phyloP scores from a whole-genome alignment of 2,888 invertebrate genomes.

The Brachyopa scutellaris region DNA sequence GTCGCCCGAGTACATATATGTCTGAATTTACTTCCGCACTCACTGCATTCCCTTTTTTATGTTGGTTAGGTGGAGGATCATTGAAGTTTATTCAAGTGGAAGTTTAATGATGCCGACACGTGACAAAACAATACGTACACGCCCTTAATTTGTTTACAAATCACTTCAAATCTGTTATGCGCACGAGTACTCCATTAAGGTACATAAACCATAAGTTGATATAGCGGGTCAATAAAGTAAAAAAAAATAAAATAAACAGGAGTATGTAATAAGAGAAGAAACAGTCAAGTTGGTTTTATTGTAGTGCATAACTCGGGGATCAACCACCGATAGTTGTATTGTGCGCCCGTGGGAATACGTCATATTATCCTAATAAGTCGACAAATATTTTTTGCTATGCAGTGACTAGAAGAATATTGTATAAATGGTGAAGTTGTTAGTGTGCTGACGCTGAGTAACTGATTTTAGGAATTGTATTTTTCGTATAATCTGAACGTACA shows the following conservation, averaged over 20 bases:
- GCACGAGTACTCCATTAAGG: slow-evolving; percentile 77
- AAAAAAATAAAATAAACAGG: too few species aligned
- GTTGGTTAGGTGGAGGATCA: slow-evolving; percentile 61
- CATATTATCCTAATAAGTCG: slow-evolving; percentile 62
- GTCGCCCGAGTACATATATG: neutral
- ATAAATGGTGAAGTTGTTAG: too few species aligned
- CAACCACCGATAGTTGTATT: slow-evolving; percentile 55
- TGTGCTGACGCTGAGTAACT: too few species aligned
- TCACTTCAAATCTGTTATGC: slow-evolving; percentile 81
- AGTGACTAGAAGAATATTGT: too few species aligned
- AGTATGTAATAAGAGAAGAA: slow-evolving; percentile 35
- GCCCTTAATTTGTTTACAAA: slow-evolving; percentile 82
- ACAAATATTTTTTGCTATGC: slow-evolving; percentile 17
- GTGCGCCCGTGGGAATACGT: slow-evolving; percentile 58
- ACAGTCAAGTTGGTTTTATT: slow-evolving; percentile 62
- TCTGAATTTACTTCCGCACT: slow-evolving; percentile 22
- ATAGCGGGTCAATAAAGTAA: slow-evolving; percentile 23
- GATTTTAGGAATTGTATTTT: too few species aligned
- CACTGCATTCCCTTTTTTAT: slow-evolving; percentile 10
- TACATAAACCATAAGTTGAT: slow-evolving; percentile 62
- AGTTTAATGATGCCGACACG: slow-evolving; percentile 81
- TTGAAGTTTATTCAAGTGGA: slow-evolving; percentile 76
- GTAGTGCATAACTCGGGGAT: slow-evolving; percentile 36
- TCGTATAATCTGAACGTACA: too few species aligned
- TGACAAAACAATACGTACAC: slow-evolving; percentile 76